These are phyloP conservation scores for Kuschelorhynchus macadamiae DNA, from an alignment of 2,888 invertebrate genomes.

Conservation along the genomic window DNA sequence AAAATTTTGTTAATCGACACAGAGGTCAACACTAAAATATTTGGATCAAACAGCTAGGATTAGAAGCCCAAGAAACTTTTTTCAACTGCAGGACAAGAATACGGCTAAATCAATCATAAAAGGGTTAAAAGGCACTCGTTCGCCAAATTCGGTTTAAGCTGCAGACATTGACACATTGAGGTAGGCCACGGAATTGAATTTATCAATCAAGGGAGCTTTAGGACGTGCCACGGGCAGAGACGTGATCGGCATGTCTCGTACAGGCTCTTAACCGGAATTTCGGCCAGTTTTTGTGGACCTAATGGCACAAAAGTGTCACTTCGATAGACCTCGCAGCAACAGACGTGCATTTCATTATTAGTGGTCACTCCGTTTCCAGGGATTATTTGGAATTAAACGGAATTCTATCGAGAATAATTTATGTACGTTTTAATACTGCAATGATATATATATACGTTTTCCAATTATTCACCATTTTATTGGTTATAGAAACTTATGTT, in stretches of 20 bases:
- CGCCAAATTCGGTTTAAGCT: conserved; percentile 40
- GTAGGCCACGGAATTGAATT: conserved; percentile 59
- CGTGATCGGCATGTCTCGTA: conserved; percentile 56
- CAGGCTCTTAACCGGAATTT: conserved; percentile 31
- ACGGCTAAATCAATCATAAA: conserved; percentile 10
- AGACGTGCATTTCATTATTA: conserved; percentile 23
- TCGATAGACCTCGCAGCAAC: conserved; percentile 21
- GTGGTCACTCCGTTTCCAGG: neutral
- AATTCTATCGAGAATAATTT: neutral
- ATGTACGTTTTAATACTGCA: no score
- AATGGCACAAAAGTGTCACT: conserved; percentile 37
- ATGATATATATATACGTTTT: no score
- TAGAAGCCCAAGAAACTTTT: no score
- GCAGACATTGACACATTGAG: conserved; percentile 56
- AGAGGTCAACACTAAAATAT: no score
- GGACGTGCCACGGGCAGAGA: conserved; percentile 51
- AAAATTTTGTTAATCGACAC: no score
- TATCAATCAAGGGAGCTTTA: conserved; percentile 56
- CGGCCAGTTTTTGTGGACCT: conserved; percentile 35
- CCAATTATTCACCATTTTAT: neutral
- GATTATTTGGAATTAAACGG: neutral
- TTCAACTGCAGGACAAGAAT: no score
- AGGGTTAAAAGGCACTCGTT: conserved; percentile 23
- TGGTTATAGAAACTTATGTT: no score
- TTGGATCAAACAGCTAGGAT: no score